phyloP scores from a whole-genome alignment of 2,888 invertebrate species.

The Apodemia hepburni region DNA sequence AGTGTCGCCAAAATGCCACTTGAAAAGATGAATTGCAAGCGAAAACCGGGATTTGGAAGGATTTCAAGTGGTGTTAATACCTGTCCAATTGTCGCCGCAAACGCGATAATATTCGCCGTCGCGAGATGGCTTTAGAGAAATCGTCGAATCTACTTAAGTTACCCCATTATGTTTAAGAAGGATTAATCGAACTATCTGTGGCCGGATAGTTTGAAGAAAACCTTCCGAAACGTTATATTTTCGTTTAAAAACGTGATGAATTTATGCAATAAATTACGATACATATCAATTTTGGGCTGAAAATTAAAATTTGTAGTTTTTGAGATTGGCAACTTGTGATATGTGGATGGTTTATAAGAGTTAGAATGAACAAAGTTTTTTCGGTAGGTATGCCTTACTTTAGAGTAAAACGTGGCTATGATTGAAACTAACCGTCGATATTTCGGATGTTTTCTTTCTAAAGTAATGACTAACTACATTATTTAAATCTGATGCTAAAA shows the following conservation, averaged over 20 bases:
- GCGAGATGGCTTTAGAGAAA: conserved; percentile 53
- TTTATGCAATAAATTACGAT: conserved; percentile 73
- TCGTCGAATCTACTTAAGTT: conserved; percentile 33
- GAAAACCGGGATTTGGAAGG: conserved; percentile 78
- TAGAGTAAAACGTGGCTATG: conserved; percentile 41
- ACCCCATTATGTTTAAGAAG: conserved; percentile 45
- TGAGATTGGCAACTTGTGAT: conserved; percentile 69
- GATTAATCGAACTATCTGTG: conserved; percentile 63
- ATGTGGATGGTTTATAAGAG: conserved; percentile 45
- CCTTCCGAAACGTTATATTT: conserved; percentile 47
- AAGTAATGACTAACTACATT: conserved; percentile 12
- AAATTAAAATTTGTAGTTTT: conserved; percentile 44
- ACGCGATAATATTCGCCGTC: conserved; percentile 47
- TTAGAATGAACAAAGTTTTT: conserved; percentile 33
- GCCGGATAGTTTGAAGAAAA: conserved; percentile 62
- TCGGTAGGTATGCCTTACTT: conserved; percentile 67
- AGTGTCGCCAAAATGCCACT: conserved; percentile 90
- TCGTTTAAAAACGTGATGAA: conserved; percentile 60
- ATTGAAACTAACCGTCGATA: conserved; percentile 26
- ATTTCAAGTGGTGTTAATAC: conserved; percentile 48
- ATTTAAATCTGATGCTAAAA: conserved; percentile 19
- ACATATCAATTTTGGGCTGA: conserved; percentile 77
- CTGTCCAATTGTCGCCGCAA: conserved; percentile 44
- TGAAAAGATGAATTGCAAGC: conserved; percentile 91
- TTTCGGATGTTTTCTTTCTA: conserved; percentile 14